Evolutionary conservation across 2,888 invertebrate species (phyloP).

Genomic region (Heliconius ismenius): DNA sequence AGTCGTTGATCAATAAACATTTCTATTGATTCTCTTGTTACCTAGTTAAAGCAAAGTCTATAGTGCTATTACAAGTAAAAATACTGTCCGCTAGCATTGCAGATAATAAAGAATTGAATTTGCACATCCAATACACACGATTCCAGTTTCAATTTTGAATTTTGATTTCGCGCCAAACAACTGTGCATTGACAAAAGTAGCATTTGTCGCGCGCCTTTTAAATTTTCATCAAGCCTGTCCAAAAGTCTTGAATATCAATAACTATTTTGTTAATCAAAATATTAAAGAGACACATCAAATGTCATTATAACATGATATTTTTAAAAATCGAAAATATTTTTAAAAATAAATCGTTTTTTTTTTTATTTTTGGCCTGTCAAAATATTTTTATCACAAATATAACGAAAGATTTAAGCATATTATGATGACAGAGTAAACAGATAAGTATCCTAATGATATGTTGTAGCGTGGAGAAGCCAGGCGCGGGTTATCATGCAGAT

Average conservation of each 20-base stretch:
- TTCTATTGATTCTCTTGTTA: slow-evolving; percentile 50
- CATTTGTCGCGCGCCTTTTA: slow-evolving; percentile 39
- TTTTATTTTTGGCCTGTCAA: background rate
- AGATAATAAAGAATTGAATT: slow-evolving; percentile 28
- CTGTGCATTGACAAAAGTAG: slow-evolving; percentile 29
- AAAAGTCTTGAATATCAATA: background rate
- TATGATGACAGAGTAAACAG: slow-evolving; percentile 11
- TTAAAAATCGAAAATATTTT: background rate
- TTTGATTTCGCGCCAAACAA: slow-evolving; percentile 42
- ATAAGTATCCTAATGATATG: slow-evolving; percentile 40
- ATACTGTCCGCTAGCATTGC: slow-evolving; percentile 22
- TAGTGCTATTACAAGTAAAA: slow-evolving; percentile 3
- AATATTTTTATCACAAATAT: background rate
- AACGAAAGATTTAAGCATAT: background rate
- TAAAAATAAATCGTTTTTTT: background rate
- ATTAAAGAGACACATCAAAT: background rate
- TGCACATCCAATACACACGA: background rate
- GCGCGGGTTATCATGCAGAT: slow-evolving; percentile 81
- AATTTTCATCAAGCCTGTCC: slow-evolving; percentile 13
- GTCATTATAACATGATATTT: background rate
- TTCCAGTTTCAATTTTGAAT: slow-evolving; percentile 31
- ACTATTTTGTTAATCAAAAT: background rate
- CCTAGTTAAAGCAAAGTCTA: slow-evolving; percentile 35
- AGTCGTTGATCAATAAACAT: slow-evolving; percentile 50
- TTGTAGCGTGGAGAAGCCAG: slow-evolving; percentile 65